Percentiles rank a stretch among this genome's conserved stretches.
Evolutionary conservation across 2,113 vertebrate genomes (phyloP).

Genomic region (Mastomys natalensis): DNA sequence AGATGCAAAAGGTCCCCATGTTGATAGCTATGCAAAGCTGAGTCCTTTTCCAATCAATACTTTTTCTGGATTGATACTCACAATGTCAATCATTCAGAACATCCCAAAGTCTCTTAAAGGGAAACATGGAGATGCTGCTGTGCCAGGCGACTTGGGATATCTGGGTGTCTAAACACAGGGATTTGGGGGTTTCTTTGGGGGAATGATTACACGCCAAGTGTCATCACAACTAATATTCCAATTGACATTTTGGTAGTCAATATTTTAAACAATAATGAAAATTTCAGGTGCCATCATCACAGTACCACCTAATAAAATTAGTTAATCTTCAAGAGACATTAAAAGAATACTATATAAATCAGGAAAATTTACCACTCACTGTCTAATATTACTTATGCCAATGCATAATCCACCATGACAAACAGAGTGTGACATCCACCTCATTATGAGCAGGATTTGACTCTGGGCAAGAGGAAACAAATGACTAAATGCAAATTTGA

Average conservation of each 20-base stretch:
- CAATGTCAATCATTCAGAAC: background rate
- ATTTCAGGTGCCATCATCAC: conserved; percentile 8
- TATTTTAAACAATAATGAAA: conserved; percentile 9
- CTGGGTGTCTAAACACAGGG: background rate
- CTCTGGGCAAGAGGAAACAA: background rate
- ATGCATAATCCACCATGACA: background rate
- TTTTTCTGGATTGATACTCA: background rate
- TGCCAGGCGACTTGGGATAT: background rate
- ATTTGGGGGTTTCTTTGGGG: background rate
- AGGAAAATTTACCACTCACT: background rate
- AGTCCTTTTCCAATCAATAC: background rate
- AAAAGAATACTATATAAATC: conserved; percentile 11
- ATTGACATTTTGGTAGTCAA: background rate
- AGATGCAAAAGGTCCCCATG: background rate
- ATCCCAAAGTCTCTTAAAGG: background rate
- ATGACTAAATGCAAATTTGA: conserved; percentile 7
- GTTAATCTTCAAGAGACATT: conserved; percentile 18
- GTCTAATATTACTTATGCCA: conserved; percentile 5
- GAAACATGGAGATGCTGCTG: background rate
- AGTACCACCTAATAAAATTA: background rate
- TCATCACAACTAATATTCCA: conserved; percentile 5
- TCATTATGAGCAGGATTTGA: conserved; percentile 9
- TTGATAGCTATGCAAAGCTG: background rate
- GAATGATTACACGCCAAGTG: background rate
- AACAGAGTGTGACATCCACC: background rate